Evolutionary conservation across 2,113 vertebrate species (phyloP).

Genomic region (Chaetodon trifascialis): DNA sequence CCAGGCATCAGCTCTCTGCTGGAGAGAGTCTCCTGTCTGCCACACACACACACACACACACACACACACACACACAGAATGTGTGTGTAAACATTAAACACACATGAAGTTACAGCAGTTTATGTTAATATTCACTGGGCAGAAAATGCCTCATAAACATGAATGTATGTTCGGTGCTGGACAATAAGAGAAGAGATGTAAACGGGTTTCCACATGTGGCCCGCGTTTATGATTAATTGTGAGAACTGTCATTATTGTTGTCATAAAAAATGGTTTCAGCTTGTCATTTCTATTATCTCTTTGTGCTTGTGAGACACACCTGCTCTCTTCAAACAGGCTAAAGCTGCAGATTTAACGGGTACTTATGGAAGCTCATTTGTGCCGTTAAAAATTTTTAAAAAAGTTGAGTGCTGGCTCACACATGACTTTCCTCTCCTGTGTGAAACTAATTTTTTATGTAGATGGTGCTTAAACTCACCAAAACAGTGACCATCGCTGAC

Average conservation of each 20-base stretch:
- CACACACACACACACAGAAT: not conserved
- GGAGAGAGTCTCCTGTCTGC: slow-evolving; percentile 74
- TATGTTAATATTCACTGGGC: slow-evolving; percentile 18
- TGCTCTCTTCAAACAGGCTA: no score
- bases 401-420: not conserved
- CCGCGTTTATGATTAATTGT: not conserved
- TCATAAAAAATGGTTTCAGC: not conserved
- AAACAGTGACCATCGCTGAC: no score
- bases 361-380: not conserved
- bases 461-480: no score
- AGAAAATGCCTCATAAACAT: not conserved
- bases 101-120: not conserved
- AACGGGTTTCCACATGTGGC: not conserved
- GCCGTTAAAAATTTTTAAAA: not conserved
- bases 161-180: not conserved
- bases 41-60: slow-evolving; percentile 5
- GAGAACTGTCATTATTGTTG: not conserved
- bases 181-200: no score
- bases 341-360: not conserved
- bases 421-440: no score
- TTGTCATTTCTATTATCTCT: not conserved
- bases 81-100: no score
- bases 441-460: no score
- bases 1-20: slow-evolving; percentile 78
- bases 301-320: not conserved